Evolutionary conservation across 2,113 vertebrate species (phyloP).

Genomic region (Argyrosomus japonicus): DNA sequence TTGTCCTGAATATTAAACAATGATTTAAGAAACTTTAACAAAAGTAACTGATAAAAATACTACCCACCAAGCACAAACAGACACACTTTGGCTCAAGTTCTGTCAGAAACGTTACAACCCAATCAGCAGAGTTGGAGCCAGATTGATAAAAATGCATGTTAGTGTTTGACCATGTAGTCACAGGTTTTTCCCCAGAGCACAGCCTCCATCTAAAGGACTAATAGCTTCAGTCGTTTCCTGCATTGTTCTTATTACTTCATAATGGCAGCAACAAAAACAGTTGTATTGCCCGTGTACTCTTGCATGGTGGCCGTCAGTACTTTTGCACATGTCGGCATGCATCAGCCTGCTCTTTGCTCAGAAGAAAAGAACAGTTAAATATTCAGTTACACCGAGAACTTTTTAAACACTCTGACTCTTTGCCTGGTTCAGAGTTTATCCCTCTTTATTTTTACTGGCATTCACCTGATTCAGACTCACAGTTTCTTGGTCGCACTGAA

Average conservation of each 20-base stretch:
- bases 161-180: not conserved
- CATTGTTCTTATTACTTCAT: slow-evolving; percentile 1
- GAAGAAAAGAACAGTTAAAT: not conserved
- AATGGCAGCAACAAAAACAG: slow-evolving; percentile 11
- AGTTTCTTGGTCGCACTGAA: not conserved
- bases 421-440: slow-evolving; percentile 1
- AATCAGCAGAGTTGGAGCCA: not conserved
- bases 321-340: not conserved
- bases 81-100: not conserved
- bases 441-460: slow-evolving; percentile 1
- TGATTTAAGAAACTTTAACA: too few relatives aligned
- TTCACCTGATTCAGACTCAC: not conserved
- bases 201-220: slow-evolving; percentile 2
- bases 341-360: not conserved
- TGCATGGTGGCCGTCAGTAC: slow-evolving; percentile 4
- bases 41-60: not conserved
- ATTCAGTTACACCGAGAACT: not conserved
- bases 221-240: slow-evolving; percentile 6
- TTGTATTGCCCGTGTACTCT: not conserved
- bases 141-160: not conserved
- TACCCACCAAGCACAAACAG: not conserved
- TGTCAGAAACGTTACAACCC: not conserved
- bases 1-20: too few relatives aligned
- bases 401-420: not conserved
- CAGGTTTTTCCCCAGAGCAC: not conserved